A percentile compares a stretch with the other conserved stretches of the same genome.
Evolutionary conservation across 2,888 invertebrate species (phyloP).

Genomic region (Oxyscelio sp.): DNA sequence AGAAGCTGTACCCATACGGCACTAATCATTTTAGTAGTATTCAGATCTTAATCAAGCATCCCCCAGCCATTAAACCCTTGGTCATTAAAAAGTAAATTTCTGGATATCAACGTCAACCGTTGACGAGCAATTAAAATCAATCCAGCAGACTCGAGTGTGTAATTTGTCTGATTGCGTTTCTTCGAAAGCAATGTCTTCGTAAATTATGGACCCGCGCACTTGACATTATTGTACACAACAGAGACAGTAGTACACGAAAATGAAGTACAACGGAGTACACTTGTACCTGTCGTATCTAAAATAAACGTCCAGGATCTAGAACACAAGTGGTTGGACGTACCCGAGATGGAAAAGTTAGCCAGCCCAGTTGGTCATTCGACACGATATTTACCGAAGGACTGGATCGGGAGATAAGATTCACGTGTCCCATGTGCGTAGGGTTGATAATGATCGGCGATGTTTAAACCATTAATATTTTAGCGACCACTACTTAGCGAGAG

Average conservation of each 20-base stretch:
- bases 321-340: conserved; percentile 77
- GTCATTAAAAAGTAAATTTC: conserved; percentile 21
- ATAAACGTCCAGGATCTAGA: conserved; percentile 85
- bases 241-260: conserved; percentile 40
- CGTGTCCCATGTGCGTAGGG: conserved; percentile 73
- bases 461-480: conserved; percentile 81
- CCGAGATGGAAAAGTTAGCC: conserved; percentile 74
- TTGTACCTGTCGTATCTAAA: conserved; percentile 81
- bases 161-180: conserved; percentile 25
- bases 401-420: conserved; percentile 87
- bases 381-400: conserved; percentile 85
- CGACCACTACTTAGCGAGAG: conserved; percentile 69
- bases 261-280: conserved; percentile 67
- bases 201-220: conserved; percentile 38
- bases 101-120: conserved; percentile 11
- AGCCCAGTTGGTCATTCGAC: conserved; percentile 85
- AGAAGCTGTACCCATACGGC: not conserved
- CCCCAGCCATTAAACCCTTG: not conserved
- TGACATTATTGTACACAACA: conserved; percentile 36
- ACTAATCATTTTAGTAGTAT: not conserved
- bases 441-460: conserved; percentile 79
- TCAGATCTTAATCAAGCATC: conserved; percentile 46
- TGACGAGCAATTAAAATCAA: conserved; percentile 36
- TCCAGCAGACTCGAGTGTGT: not conserved
- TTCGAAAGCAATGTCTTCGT: conserved; percentile 1